Evolutionary conservation across 2,888 invertebrate genomes (phyloP), one percentile per base, ranked within the genome.

Genomic region (Pheosia tremula): DNA sequence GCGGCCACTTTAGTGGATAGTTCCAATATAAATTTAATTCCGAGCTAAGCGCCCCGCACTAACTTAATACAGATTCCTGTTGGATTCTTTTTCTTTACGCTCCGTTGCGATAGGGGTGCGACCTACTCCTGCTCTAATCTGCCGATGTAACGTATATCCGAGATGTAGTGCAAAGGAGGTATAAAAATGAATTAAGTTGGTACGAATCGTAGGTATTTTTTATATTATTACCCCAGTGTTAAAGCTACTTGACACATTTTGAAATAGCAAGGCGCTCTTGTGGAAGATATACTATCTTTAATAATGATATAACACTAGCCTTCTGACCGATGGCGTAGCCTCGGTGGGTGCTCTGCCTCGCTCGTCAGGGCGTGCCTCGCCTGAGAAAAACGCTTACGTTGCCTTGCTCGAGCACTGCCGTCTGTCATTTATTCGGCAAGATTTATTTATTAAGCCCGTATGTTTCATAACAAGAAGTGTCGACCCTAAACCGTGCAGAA

Each of bases 11-110:
- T 77, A 78, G 79, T 72, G 76, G 79, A 87, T 83, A 82, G 83
- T 82, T 86, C 82, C 82, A 81, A 86, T 86, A 78, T 85, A 80
- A 85, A 86, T 86, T 86, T 85, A 86, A 86, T 86, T 85, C 81
- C 79, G 72, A 65, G 74, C 79, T 82, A 64, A 72, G 63, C 70
- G 64, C 64, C 62, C 65, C 64, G 57, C 61, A 56, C 66, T 72
- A 66, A 77, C 68, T 75, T 75, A 68, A 73, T 75, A 69, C 66
- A 73, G 68, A 85, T 86, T 82, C 75, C 80, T 78, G 76, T 76
- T 74, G 79, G 79, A 81, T 83, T 86, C 81, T 84, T 86, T 86
- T 81, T 72, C 79, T 53, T 53, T 53, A 63, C 58, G 58, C 59
- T 65, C 62, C 61, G 59, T 61, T 37, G 53, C 6, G 53, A 37